phyloP scores from a whole-genome alignment of 2,113 vertebrate genomes.

The Corapipo altera region DNA sequence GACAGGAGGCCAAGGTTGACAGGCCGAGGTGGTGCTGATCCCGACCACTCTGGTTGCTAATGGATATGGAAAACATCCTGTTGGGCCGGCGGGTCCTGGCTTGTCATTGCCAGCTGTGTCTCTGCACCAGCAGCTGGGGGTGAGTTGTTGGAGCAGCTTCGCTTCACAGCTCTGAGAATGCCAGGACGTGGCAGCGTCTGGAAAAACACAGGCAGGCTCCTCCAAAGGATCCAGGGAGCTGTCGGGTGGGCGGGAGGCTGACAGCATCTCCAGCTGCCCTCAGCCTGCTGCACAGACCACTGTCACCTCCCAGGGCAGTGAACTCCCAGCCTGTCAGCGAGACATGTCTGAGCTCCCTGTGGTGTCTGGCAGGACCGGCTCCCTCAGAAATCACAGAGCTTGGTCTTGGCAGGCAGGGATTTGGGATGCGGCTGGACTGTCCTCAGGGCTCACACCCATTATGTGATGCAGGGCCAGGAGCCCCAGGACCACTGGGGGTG shows the following conservation, averaged over 20 bases:
- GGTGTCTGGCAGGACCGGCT: not conserved
- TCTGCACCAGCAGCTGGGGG: not conserved
- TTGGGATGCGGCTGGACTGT: not conserved
- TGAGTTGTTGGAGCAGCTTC: not conserved
- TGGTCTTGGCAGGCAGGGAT: not conserved
- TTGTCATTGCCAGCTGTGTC: not conserved
- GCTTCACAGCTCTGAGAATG: not conserved
- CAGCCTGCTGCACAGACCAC: not conserved
- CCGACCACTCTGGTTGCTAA: rapidly evolving
- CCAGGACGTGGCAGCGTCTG: not conserved
- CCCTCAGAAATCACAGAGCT: not conserved
- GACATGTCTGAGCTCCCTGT: not conserved
- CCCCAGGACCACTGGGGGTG: too few relatives aligned
- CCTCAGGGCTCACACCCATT: not conserved
- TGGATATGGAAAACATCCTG: not conserved
- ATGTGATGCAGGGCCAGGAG: not conserved
- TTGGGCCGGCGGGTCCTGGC: not conserved
- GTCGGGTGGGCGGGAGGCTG: not conserved
- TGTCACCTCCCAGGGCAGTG: not conserved
- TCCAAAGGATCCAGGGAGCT: not conserved
- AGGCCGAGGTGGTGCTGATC: not conserved
- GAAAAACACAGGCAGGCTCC: not conserved
- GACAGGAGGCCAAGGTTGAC: not conserved
- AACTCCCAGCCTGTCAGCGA: not conserved
- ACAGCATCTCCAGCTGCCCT: not conserved